Base-by-base conservation (phyloP, 1,140 invertebrate species). In the Trigoniulus corallinus region DNA sequence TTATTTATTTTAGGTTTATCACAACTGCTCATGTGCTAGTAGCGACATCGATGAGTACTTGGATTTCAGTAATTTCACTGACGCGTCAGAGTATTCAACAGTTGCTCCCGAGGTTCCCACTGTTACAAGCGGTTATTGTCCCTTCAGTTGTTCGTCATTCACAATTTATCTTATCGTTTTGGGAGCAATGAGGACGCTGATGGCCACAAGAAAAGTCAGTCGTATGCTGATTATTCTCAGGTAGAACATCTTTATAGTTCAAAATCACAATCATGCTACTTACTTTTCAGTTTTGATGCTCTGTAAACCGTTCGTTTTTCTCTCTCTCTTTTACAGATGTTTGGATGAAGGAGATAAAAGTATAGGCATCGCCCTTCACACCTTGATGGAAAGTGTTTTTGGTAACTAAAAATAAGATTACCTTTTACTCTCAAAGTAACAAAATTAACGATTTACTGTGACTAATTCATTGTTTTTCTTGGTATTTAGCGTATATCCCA, bases 161-260 rank as follows among this genome's bases (percentile, higher is more conserved):
- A 48, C 61, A 0, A 25, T 52, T 1, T 65, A 59, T 45, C 51
- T 65, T 29, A 56, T 45, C 12, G 51, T 65, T 13, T 51, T 57
- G 10, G 58, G 56, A 3, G 12, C 62, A 2, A 58, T 58, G 24
- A 63, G 62, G 34, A 52, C 64, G 37, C 34, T 63, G 21, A 57
- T 61, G 27, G 56, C 56, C 0, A 61, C 61, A 27, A 60, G 58
- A 20, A 42, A 62, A 48, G 57, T 64, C 10, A 63, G 62, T 25
- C 60, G 62, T 48, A 57, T 58, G 40, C 43, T 66, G 0, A 56
- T 66, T 20, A 54, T 57, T 2, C 57, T 64, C 39, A 62, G 63
- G 61, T 64, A 53, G 50, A 23, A 3, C 41, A 50, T 15, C 40
- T 48, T n/a, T n/a, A n/a, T n/a, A n/a, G n/a, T n/a, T n/a, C n/a